These are phyloP conservation scores for Nothoprocta pentlandii DNA, from an alignment of 2,113 vertebrate species.

Conservation along the genomic window DNA sequence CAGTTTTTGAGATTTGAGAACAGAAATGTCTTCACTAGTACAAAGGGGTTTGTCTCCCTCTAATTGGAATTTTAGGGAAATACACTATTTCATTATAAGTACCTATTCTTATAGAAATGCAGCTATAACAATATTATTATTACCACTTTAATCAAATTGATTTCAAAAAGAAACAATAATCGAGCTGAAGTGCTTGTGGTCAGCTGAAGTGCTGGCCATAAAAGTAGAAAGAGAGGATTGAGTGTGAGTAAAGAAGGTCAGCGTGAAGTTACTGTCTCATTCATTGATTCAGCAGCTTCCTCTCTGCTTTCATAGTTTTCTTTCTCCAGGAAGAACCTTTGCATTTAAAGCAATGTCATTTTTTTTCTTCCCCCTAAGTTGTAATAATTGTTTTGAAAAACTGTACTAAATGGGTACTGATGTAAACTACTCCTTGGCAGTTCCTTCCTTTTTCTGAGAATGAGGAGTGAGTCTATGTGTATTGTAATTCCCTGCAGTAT, in stretches of 20 bases:
- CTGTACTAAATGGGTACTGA: not conserved
- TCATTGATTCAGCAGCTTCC: not conserved
- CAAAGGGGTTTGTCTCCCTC: not conserved
- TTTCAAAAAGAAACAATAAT: not conserved
- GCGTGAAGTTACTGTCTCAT: not conserved
- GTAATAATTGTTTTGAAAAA: not conserved
- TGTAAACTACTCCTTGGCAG: not conserved
- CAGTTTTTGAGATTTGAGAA: not conserved
- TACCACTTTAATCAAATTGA: not conserved
- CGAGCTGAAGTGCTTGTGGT: not conserved
- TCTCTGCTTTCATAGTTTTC: not conserved
- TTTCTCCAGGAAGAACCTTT: not conserved
- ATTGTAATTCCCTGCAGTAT: not conserved
- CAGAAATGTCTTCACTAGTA: not conserved
- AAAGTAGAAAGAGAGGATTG: conserved; percentile 29
- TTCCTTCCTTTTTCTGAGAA: not conserved
- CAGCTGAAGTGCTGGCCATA: not conserved
- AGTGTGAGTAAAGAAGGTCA: not conserved
- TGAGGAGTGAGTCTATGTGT: not conserved
- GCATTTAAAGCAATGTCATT: not conserved
- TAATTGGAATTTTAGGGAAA: not conserved
- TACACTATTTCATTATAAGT: not conserved
- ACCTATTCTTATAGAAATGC: no score
- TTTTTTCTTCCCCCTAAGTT: not conserved
- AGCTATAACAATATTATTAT: no score